A percentile compares a stretch with the other conserved stretches of the same genome.
Evolutionary conservation across 2,888 invertebrate species (phyloP).

Genomic region (Drosophila meridiana): DNA sequence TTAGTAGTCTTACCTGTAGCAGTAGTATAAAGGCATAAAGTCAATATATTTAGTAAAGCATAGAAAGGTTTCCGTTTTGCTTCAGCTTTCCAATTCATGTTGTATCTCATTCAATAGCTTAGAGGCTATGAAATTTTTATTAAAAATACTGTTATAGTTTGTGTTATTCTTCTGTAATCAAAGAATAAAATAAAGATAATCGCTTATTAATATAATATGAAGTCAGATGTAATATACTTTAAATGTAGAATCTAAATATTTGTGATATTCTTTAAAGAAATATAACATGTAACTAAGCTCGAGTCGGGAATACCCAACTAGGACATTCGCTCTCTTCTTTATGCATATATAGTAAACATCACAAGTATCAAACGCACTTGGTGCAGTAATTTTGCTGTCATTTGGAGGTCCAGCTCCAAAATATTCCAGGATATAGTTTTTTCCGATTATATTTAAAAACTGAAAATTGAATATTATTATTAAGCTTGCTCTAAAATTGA

Average conservation of each 20-base stretch:
- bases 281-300: neutral
- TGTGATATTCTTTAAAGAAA: neutral
- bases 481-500: no score
- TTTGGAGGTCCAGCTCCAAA: no score
- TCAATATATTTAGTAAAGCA: constrained; percentile 11
- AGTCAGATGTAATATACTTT: neutral
- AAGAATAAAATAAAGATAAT: neutral
- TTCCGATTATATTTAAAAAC: no score
- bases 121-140: neutral
- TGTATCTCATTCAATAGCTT: neutral
- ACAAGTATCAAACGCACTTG: no score
- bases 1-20: constrained; percentile 33
- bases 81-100: constrained; percentile 25
- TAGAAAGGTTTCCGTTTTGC: constrained; percentile 4
- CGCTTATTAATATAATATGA: neutral
- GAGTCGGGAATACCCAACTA: no score
- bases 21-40: constrained; percentile 6
- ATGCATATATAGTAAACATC: no score
- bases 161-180: constrained; percentile 17
- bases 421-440: no score
- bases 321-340: no score
- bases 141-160: constrained; percentile 7
- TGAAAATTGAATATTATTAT: no score
- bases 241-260: neutral
- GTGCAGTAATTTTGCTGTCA: no score